Evolutionary conservation across 2,888 invertebrate species (phyloP), one percentile per base, ranked within the genome.

Genomic region (Spodoptera picta): DNA sequence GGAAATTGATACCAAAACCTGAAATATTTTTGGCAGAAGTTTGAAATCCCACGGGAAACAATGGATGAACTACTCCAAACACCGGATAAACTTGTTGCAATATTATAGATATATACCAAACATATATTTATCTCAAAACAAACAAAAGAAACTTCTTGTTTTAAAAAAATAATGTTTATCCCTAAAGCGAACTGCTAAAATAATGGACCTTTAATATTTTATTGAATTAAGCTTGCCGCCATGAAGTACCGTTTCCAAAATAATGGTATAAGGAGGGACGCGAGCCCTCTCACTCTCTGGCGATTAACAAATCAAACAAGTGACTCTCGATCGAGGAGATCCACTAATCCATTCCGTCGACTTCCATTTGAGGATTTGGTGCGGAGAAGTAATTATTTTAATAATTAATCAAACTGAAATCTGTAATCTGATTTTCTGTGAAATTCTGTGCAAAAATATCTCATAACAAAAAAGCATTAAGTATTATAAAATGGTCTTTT

Each of bases 221-320:
- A 74, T 75, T 72, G 63, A 75, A 64, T 72, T 43, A 61, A 51
- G 53, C 57, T 31, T 57, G 63, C 74, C 72, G 65, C 63, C 52
- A 65, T 54, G 71, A 55, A 65, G 54, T 60, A 53, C 68, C 65
- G 55, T 65, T 69, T 65, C 65, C 72, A 61, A 65, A 75, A 74
- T 75, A 72, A 60, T 72, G 58, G 47, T 54, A 7, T 10, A 45
- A 47, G 65, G 60, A 56, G 43, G 46, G 48, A 42, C 31, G 7
- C 36, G 45, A 1, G 48, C 50, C 42, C 47, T 31, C 31, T 12
- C 41, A 12, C 60, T 46, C 56, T 62, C 46, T 43, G 10, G 36
- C 47, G 69, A 74, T 72, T 72, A 68, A 72, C 72, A 69, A 75
- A 75, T 74, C 65, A 75, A 74, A 71, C 71, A 74, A 74, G 64